Evolutionary conservation across 2,113 vertebrate genomes (phyloP), one percentile per base, ranked within the genome.

Genomic region (Xenus cinereus): DNA sequence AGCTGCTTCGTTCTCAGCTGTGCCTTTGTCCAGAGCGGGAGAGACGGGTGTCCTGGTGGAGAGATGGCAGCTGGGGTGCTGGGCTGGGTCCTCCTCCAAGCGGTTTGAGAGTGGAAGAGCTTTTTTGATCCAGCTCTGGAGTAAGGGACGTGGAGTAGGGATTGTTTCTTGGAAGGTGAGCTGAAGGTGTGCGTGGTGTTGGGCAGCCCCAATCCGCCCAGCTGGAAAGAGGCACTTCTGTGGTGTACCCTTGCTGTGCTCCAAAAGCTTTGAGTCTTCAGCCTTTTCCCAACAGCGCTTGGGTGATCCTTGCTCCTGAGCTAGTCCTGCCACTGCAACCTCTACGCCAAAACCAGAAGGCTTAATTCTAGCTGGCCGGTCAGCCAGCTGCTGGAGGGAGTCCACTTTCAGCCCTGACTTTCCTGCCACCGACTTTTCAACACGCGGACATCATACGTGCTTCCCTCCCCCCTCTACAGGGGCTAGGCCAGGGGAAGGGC

Each of bases 401-500:
- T 43, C n/a, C 6, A 2, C 43, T 32, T 82, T 51, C 57, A 76
- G 26, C 39, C 37, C 46, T 50, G 24, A 21, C 63, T 74, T 54
- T 48, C n/a, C 54, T 85, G 71, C 13, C 67, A 53, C 66, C 74
- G 76, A 22, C n/a, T 76, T 90, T 83, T 92, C 67, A 59, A 37
- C 60, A 17, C 43, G 37, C 32, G 45, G 37, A 12, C 33, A 19
- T 66, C 28, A 7, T n/a, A 12, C 1, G 1, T 82, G 32, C 20
- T 74, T 66, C 20, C 37, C 48, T 59, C 14, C 24, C 23, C 0
- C 0, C 4, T 69, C 60, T 33, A 5, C 30, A 60, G 56, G 56
- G 82, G 48, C 72, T 72, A 33, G 85, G 63, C 39, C 24, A 26
- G 45, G 71, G 72, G 20, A 66, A 80, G 67, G 79, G 72, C 69